phyloP scores from a whole-genome alignment of 1,140 invertebrate genomes.

The Drosophila jambulina region DNA sequence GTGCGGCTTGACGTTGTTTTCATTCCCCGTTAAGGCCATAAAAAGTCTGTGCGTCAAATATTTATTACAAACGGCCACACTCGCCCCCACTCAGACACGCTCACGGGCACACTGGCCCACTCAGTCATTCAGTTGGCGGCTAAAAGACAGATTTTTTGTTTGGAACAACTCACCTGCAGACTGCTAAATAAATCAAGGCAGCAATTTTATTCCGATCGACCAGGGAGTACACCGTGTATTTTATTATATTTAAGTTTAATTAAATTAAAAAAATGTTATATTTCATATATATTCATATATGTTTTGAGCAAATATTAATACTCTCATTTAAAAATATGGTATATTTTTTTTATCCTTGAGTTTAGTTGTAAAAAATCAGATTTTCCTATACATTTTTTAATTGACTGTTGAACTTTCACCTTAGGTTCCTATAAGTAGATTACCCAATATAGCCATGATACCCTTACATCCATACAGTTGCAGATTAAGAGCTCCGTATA shows the following conservation, averaged over 20 bases:
- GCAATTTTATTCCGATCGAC: neutral
- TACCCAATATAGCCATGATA: neutral
- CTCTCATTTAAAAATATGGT: neutral
- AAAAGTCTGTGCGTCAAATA: conserved; percentile 75
- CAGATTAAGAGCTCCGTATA: conserved; percentile 15
- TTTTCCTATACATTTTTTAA: too few species aligned
- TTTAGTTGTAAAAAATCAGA: too few species aligned
- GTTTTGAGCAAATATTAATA: too few species aligned
- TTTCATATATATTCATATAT: neutral
- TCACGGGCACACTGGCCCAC: conserved; percentile 3
- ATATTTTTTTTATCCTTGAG: neutral
- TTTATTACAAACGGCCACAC: conserved; percentile 69
- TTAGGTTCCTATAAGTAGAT: neutral
- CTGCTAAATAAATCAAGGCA: conserved; percentile 46
- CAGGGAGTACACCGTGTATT: neutral
- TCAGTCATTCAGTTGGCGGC: neutral
- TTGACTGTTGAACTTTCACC: too few species aligned
- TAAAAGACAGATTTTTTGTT: conserved; percentile 30
- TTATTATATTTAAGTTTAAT: neutral
- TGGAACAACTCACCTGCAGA: conserved; percentile 35
- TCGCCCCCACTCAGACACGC: conserved; percentile 13
- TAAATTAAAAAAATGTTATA: neutral
- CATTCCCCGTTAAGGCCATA: conserved; percentile 67
- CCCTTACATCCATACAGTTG: conserved; percentile 39
- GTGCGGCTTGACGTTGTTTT: conserved; percentile 78